Conservation (phyloP, 2,888 invertebrate genomes). For the Esperia sulphurella region DNA sequence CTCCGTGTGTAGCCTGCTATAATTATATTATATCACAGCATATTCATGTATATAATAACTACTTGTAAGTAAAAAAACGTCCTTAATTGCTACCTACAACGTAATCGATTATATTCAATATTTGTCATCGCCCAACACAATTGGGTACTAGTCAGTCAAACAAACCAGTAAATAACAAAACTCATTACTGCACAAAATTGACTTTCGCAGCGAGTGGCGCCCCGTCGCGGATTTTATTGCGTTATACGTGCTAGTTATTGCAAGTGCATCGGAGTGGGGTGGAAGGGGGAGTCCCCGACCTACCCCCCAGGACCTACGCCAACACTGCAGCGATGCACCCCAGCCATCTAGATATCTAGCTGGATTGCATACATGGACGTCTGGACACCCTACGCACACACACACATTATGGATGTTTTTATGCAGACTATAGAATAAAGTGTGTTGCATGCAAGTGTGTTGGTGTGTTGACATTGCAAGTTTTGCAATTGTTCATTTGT, state of each 20-base stretch:
- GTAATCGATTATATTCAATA: too few species aligned
- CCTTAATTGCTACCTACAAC: too few species aligned
- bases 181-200: slow-evolving; percentile 41
- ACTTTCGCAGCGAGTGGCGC: slow-evolving; percentile 26
- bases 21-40: too few species aligned
- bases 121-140: too few species aligned
- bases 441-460: neutral
- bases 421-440: too few species aligned
- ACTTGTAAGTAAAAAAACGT: too few species aligned
- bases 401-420: slow-evolving; percentile 11
- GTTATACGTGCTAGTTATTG: slow-evolving; percentile 31
- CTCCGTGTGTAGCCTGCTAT: too few species aligned
- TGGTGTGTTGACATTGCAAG: slow-evolving; percentile 20
- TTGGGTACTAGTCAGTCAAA: neutral
- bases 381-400: slow-evolving; percentile 30
- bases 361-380: slow-evolving; percentile 32
- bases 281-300: slow-evolving; percentile 31
- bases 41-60: too few species aligned
- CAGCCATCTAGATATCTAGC: slow-evolving; percentile 48
- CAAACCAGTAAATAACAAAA: slow-evolving; percentile 27
- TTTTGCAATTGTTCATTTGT: slow-evolving; percentile 23
- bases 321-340: slow-evolving; percentile 70
- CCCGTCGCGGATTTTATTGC: slow-evolving; percentile 47
- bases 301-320: slow-evolving; percentile 67
- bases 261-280: slow-evolving; percentile 23